phyloP scores from a whole-genome alignment of 2,888 invertebrate species.

The Coleophora deauratella region DNA sequence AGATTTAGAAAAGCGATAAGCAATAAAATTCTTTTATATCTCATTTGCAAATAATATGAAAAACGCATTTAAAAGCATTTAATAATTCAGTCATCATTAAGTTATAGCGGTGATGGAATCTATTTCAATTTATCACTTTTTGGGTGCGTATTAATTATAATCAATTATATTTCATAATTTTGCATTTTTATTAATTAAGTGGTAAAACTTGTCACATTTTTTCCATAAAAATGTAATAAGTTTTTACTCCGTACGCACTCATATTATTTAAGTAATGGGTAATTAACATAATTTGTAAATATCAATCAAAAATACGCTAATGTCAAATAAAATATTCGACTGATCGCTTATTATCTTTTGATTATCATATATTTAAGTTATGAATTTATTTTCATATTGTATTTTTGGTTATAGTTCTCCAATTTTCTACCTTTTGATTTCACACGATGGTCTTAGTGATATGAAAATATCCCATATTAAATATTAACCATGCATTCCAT shows the following conservation, averaged over 20 bases:
- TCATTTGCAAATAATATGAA: constrained; percentile 1
- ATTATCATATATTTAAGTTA: constrained; percentile 5
- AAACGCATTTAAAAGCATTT: constrained; percentile 12
- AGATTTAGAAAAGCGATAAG: not conserved
- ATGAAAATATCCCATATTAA: no score
- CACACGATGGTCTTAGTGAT: no score
- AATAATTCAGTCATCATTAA: constrained; percentile 1
- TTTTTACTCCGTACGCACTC: no score
- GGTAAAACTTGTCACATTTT: no score
- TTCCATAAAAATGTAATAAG: not conserved
- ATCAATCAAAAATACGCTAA: constrained; percentile 34
- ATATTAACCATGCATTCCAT: no score
- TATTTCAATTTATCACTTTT: constrained; percentile 1
- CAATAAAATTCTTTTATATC: not conserved
- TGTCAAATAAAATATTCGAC: no score
- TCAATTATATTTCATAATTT: not conserved
- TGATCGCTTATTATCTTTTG: constrained; percentile 1
- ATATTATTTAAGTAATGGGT: constrained; percentile 14
- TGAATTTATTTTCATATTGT: not conserved
- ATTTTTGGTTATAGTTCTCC: no score
- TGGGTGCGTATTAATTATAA: constrained; percentile 8
- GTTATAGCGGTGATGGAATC: not conserved
- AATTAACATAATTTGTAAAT: constrained; percentile 40
- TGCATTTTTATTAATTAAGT: constrained; percentile 16
- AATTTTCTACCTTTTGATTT: no score